These are phyloP conservation scores for Drosophila obscura DNA, from an alignment of 1,140 invertebrate genomes.

Conservation along the genomic window DNA sequence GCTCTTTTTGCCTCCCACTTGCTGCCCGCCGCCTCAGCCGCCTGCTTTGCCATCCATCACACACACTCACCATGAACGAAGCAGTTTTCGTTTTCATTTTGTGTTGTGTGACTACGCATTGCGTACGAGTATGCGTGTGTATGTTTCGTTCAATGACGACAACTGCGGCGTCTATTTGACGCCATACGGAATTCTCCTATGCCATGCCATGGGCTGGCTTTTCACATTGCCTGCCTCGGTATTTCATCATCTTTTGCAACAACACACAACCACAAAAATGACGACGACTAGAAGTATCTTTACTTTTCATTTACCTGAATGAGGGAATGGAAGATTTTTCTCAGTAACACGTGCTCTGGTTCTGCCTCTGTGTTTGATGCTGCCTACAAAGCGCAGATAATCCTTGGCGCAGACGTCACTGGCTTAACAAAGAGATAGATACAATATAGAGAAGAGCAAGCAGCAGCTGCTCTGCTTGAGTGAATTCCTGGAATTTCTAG, in stretches of 20 bases:
- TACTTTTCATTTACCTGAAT: slow-evolving; percentile 3
- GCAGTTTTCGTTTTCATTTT: slow-evolving; percentile 70
- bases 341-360: slow-evolving; percentile 27
- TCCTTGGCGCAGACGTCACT: slow-evolving; percentile 24
- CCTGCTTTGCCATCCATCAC: not conserved
- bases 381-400: slow-evolving; percentile 13
- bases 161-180: slow-evolving; percentile 47
- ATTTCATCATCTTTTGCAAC: slow-evolving; percentile 54
- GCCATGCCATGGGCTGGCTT: slow-evolving; percentile 35
- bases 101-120: slow-evolving; percentile 5
- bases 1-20: slow-evolving; percentile 2
- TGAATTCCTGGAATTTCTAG: slow-evolving; percentile 37
- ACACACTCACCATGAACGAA: slow-evolving; percentile 63
- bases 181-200: slow-evolving; percentile 24
- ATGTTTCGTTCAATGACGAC: slow-evolving; percentile 39
- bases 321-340: slow-evolving; percentile 35
- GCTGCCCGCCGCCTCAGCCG: too few species aligned
- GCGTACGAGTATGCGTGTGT: slow-evolving; percentile 1
- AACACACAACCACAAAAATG: slow-evolving; percentile 9
- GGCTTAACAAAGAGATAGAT: not conserved
- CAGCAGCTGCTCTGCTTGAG: slow-evolving; percentile 23
- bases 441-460: not conserved
- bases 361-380: not conserved
- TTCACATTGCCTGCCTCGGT: slow-evolving; percentile 42
- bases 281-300: slow-evolving; percentile 1